Conservation (phyloP, 2,113 vertebrate genomes). For the Sapajus apella region DNA sequence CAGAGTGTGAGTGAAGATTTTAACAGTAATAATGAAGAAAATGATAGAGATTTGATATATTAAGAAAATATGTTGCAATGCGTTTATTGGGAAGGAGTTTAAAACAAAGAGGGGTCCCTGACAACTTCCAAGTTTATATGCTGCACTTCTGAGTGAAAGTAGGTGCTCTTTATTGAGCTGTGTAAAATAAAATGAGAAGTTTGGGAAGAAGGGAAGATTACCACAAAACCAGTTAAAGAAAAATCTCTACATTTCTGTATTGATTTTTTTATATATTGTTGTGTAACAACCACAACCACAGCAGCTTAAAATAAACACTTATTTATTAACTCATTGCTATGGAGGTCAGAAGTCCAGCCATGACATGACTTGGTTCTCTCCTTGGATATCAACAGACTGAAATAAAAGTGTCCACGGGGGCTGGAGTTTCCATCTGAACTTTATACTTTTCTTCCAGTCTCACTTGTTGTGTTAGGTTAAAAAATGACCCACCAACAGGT, state of each 20-base stretch:
- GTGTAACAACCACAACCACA: background rate
- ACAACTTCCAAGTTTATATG: background rate
- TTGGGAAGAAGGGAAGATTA: background rate
- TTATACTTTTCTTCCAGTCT: background rate
- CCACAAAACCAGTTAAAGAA: background rate
- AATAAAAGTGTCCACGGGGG: background rate
- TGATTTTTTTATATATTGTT: background rate
- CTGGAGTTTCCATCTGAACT: background rate
- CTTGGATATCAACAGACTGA: background rate
- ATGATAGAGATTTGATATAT: background rate
- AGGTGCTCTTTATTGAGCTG: background rate
- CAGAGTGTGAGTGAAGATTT: background rate
- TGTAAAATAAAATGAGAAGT: background rate
- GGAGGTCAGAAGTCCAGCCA: background rate
- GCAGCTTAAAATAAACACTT: background rate
- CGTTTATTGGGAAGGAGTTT: background rate
- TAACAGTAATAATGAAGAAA: background rate
- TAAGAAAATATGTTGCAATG: background rate
- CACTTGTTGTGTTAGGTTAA: background rate
- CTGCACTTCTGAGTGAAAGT: background rate
- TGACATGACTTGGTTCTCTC: background rate
- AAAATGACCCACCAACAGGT: background rate
- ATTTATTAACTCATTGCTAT: background rate
- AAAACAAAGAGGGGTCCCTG: background rate
- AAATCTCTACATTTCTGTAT: background rate